Base-by-base conservation (phyloP, 2,113 vertebrate species). In the Otolemur garnettii region DNA sequence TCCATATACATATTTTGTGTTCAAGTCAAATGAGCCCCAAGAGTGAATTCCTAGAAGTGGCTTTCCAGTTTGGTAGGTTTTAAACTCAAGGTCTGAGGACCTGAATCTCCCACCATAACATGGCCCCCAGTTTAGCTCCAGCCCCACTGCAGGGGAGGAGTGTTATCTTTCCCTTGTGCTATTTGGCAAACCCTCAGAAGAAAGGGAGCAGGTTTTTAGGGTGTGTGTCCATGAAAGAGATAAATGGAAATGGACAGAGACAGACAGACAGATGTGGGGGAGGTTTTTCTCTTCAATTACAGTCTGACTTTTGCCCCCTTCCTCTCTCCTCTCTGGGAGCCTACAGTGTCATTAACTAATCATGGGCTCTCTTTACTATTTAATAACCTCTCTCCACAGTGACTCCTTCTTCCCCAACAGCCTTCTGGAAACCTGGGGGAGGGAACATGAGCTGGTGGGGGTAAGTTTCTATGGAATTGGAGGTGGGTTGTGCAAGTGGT, bases 271-370 rank as follows among this genome's bases (percentile, higher is more conserved):
- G 59, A 33, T 9, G 21, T 5, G 1, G 12, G 26, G 71, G 35
- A 35, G 28, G 19, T 38, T 42, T 86, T 77, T 26, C 79, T 78
- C 35, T 60, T 90, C 28, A 2, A 12, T 72, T 79, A 1, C 2
- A 33, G 35, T 33, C 78, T 87, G 79, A 87, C 97, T 92, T 91
- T 77, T 77, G 77, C 85, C 72, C 66, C 53, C 72, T 30, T 55
- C 71, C n/a, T 13, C 28, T 30, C 26, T 60, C 30, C 69, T 78
- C 75, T 72, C 55, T 9, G 68, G 80, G 93, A 90, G 79, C 35
- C 71, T 42, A 33, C 26, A 10, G 28, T 45, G 50, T 94, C 96
- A 97, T 97, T 96, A 97, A 93, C 93, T 97, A 97, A 96, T 97
- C 71, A 97, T 88, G 57, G 87, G 75, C 77, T 74, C 75, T 45